Conservation (phyloP, 23 tunicate genomes). For the Trididemnum nubilum region DNA sequence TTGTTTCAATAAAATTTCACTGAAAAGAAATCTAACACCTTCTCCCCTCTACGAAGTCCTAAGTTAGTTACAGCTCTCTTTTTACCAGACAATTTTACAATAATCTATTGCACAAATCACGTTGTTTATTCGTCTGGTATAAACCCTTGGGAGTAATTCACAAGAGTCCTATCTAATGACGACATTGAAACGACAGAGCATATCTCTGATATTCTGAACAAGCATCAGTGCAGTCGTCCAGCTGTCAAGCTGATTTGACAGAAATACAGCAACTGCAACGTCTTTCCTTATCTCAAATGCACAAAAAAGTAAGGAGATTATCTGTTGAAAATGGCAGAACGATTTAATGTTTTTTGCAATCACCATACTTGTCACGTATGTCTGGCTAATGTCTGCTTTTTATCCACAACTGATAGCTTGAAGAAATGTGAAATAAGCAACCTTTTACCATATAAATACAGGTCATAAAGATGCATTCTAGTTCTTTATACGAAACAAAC, state of each 20-base stretch:
- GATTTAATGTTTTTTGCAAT: neutral
- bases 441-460: no score
- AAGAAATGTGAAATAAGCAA: neutral
- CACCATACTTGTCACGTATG: neutral
- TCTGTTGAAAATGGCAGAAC: neutral
- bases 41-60: neutral
- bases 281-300: neutral
- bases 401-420: neutral
- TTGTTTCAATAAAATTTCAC: no score
- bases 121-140: neutral
- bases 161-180: neutral
- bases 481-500: no score
- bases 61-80: neutral
- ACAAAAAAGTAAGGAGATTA: conserved; percentile 2
- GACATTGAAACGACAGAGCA: neutral
- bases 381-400: conserved; percentile 13
- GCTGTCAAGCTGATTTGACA: conserved; percentile 27
- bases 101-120: neutral
- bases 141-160: conserved; percentile 5
- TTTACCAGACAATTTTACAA: neutral
- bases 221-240: neutral
- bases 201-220: neutral
- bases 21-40: neutral
- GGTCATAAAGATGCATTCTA: no score
- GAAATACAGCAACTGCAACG: conserved; percentile 31